These are phyloP conservation scores for Araneus ventricosus DNA, from an alignment of 1,140 invertebrate species.

Conservation along the genomic window DNA sequence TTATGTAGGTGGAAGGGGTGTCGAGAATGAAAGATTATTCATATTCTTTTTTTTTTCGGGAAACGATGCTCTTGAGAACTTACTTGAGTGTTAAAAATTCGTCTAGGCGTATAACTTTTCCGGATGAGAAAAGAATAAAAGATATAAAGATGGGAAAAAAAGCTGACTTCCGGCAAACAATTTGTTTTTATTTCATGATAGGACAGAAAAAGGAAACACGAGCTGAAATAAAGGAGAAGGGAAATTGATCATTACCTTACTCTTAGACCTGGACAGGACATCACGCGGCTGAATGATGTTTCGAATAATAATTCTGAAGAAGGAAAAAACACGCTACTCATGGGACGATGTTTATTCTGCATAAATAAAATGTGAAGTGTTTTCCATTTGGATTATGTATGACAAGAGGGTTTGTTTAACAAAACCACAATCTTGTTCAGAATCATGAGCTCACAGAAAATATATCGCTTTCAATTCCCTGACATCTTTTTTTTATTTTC, in stretches of 20 bases:
- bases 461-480: too few relatives aligned
- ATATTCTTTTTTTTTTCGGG: neutral
- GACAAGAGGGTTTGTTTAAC: too few relatives aligned
- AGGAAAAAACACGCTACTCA: neutral
- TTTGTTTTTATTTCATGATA: constrained; percentile 27
- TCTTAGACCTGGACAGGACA: neutral
- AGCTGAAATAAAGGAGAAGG: neutral
- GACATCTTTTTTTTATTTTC: too few relatives aligned
- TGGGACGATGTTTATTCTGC: too few relatives aligned
- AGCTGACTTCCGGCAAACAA: constrained; percentile 35
- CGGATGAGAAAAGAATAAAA: too few relatives aligned
- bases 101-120: neutral
- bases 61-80: constrained; percentile 49
- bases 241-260: constrained; percentile 39
- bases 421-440: too few relatives aligned
- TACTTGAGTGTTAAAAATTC: constrained; percentile 61
- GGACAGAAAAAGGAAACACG: neutral
- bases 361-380: too few relatives aligned
- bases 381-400: too few relatives aligned
- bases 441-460: too few relatives aligned
- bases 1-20: neutral
- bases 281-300: neutral
- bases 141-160: constrained; percentile 15
- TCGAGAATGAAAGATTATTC: constrained; percentile 22
- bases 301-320: constrained; percentile 13